phyloP scores from a whole-genome alignment of 1,140 invertebrate species.

The Drosophila micromelanica region DNA sequence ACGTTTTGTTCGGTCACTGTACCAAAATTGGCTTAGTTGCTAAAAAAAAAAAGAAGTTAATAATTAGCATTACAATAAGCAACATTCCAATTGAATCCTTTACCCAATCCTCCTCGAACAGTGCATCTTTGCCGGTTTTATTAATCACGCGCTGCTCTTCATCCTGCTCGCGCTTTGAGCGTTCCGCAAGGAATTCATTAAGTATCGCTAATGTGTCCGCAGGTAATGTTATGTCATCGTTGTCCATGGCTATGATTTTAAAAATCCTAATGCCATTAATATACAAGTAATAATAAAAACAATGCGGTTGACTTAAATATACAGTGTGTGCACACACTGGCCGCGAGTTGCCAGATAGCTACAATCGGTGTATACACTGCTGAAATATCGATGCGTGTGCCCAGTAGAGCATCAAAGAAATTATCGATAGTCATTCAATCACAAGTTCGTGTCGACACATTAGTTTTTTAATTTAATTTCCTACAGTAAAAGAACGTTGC shows the following conservation, averaged over 20 bases:
- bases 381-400: constrained; percentile 9
- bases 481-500: constrained; percentile 26
- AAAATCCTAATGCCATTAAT: neutral
- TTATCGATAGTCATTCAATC: constrained; percentile 36
- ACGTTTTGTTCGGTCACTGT: constrained; percentile 91
- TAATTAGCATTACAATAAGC: neutral
- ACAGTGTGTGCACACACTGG: constrained; percentile 14
- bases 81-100: constrained; percentile 14
- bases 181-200: constrained; percentile 92
- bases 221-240: constrained; percentile 89
- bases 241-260: constrained; percentile 47
- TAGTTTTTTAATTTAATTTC: constrained; percentile 44
- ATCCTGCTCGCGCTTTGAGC: constrained; percentile 87
- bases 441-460: constrained; percentile 33
- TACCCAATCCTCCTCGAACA: constrained; percentile 95
- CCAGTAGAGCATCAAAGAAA: neutral
- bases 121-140: constrained; percentile 85
- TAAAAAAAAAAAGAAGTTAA: constrained; percentile 85
- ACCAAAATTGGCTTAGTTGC: constrained; percentile 99
- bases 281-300: neutral
- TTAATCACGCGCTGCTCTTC: constrained; percentile 84
- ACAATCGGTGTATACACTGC: neutral
- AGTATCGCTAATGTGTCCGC: constrained; percentile 90
- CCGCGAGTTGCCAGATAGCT: neutral
- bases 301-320: neutral